phyloP scores from a whole-genome alignment of 2,797 vertebrate genomes.

The Remorina albescens region DNA sequence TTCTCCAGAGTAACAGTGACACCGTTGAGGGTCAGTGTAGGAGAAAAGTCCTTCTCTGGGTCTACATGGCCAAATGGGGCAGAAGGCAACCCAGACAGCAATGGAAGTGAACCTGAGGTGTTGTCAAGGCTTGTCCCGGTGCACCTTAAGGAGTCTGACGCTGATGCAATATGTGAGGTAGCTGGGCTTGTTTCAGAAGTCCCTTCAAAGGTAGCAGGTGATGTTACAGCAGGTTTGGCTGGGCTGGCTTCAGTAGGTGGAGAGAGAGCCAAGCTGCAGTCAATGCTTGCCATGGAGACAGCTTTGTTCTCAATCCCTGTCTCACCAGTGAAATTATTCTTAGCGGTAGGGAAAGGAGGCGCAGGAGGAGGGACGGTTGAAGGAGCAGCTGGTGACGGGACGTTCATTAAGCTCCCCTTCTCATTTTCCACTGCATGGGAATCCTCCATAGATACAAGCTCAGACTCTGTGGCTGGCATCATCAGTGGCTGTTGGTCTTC shows the following conservation, averaged over 20 bases:
- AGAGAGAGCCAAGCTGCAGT: slow-evolving; percentile 36
- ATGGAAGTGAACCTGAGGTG: background rate
- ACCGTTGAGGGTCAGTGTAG: slow-evolving; percentile 83
- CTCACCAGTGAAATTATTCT: slow-evolving; percentile 23
- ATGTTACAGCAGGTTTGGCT: slow-evolving; percentile 55
- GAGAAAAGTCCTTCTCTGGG: background rate
- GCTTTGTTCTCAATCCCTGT: slow-evolving; percentile 53
- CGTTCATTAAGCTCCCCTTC: slow-evolving; percentile 10
- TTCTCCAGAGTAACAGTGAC: slow-evolving; percentile 92
- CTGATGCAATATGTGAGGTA: slow-evolving; percentile 55
- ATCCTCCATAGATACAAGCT: slow-evolving; percentile 57
- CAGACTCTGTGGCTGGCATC: slow-evolving; percentile 57
- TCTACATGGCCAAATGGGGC: slow-evolving; percentile 26
- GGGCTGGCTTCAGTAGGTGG: slow-evolving; percentile 75
- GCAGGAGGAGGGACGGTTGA: background rate
- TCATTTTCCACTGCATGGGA: slow-evolving; percentile 21
- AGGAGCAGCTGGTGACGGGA: background rate
- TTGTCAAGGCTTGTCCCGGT: slow-evolving; percentile 8
- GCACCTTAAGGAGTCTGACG: slow-evolving; percentile 52
- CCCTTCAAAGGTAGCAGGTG: slow-evolving; percentile 28
- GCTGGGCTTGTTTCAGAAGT: slow-evolving; percentile 43
- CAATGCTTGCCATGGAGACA: slow-evolving; percentile 61
- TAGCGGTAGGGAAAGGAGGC: slow-evolving; percentile 3
- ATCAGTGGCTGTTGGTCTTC: slow-evolving; percentile 1
- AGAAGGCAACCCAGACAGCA: background rate